Conservation (phyloP, 2,888 invertebrate genomes). For the Bursaphelenchus okinawaensis region DNA sequence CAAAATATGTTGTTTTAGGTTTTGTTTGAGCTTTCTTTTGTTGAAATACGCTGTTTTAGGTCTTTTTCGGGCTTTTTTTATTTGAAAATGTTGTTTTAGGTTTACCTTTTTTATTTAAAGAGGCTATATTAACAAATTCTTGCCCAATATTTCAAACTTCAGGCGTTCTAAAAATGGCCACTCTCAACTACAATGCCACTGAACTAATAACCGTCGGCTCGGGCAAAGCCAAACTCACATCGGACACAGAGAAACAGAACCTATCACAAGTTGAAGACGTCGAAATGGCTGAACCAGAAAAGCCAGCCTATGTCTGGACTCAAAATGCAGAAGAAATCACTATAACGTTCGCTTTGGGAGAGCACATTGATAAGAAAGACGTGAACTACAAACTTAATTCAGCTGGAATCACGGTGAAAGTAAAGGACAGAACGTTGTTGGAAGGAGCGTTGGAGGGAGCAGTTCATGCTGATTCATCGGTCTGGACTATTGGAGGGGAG, state of each 20-base stretch:
- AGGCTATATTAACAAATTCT: too few species aligned
- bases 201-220: constrained; percentile 15
- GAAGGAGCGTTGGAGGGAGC: constrained; percentile 10
- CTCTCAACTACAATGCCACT: constrained; percentile 4
- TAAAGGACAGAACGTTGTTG: constrained; percentile 1
- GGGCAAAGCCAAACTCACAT: neutral
- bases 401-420: neutral
- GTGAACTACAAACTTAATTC: constrained; percentile 5
- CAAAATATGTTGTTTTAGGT: too few species aligned
- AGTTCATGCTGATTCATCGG: constrained; percentile 18
- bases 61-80: too few species aligned
- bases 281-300: neutral
- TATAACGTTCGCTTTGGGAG: constrained; percentile 10
- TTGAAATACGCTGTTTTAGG: too few species aligned
- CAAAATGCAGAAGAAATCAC: constrained; percentile 18
- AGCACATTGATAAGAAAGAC: constrained; percentile 4
- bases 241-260: constrained; percentile 1
- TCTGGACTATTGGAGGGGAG: constrained; percentile 12
- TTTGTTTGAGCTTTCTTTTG: too few species aligned
- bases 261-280: constrained; percentile 1
- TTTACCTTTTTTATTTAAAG: too few species aligned
- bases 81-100: too few species aligned
- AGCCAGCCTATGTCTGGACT: constrained; percentile 19
- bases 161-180: constrained; percentile 17
- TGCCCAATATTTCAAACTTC: too few species aligned